Base-by-base conservation (phyloP, 2,888 invertebrate genomes). In the Diaprepes abbreviatus region DNA sequence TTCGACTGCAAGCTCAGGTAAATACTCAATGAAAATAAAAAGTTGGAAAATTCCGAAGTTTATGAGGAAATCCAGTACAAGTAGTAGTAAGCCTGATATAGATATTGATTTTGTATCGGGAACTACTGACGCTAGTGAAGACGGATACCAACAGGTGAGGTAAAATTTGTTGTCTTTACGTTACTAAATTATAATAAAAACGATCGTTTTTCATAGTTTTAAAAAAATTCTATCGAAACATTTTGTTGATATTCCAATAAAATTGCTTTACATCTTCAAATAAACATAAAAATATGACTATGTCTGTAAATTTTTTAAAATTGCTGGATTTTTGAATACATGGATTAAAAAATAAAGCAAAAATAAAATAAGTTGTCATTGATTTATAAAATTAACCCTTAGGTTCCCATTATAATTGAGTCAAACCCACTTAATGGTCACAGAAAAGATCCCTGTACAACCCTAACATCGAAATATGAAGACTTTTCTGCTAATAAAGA, bases 41-140 rank as follows among this genome's bases (percentile, higher is more conserved):
- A 88, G 88, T 74, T 91, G 91, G 91, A 91, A 89, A 83, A 89
- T 92, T 73, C 90, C 91, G 40, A 87, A 88, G 76, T 91, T 91
- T 79, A 83, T 91, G 50, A 86, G 90, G 58, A 90, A 90, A 78
- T 86, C 88, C 5, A 76, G 75, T 1, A 74, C 76, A 17, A 73
- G 74, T 21, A 73, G 72, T 31, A 75, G 73, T 33, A 77, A 77
- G 12, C 75, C 74, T 43, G 79, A 77, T 28, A 79, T 79, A 21
- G 85, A 84, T 17, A 79, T 75, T 14, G 79, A 79, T 58, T 75
- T 75, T 52, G 75, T 74, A 9, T 76, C 75, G 2, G 71, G 71
- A 1, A 71, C 71, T 60, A 73, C 74, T 62, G 77, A 74, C 72
- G 75, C 73, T 3, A 73, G 73, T 14, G 79, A 78, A 45, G 78